These are phyloP conservation scores for Datnioides undecimradiatus DNA, from an alignment of 2,113 vertebrate species.

Conservation along the genomic window DNA sequence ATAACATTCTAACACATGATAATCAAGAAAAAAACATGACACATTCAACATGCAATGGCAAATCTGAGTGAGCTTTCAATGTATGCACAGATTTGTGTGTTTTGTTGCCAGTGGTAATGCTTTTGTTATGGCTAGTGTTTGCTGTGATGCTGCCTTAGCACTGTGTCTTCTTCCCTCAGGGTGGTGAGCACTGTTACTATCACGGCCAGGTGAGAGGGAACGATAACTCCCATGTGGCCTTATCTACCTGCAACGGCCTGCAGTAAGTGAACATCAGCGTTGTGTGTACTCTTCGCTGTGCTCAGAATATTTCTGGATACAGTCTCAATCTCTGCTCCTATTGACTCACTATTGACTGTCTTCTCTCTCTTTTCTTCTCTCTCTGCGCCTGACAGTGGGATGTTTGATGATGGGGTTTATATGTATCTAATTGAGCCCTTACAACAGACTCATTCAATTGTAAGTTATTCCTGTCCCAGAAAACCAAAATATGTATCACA, in stretches of 20 bases:
- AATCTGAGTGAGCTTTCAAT: neutral
- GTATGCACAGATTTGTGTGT: neutral
- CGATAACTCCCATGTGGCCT: slow-evolving; percentile 88
- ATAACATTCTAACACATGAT: slow-evolving; percentile 15
- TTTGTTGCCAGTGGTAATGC: slow-evolving; percentile 1
- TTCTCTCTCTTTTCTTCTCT: slow-evolving; percentile 54
- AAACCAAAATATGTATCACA: slow-evolving; percentile 14
- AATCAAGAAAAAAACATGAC: slow-evolving; percentile 12
- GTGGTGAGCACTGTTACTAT: slow-evolving; percentile 98
- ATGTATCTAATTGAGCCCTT: slow-evolving; percentile 93
- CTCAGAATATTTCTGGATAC: slow-evolving; percentile 49
- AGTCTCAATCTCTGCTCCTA: slow-evolving; percentile 41
- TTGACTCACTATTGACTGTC: slow-evolving; percentile 64
- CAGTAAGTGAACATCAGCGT: slow-evolving; percentile 88
- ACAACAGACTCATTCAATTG: slow-evolving; percentile 88
- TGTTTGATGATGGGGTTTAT: slow-evolving; percentile 93
- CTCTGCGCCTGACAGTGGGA: slow-evolving; percentile 86
- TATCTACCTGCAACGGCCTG: slow-evolving; percentile 97
- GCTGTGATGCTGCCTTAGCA: slow-evolving; percentile 52
- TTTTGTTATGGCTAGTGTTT: neutral
- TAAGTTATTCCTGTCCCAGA: slow-evolving; percentile 82
- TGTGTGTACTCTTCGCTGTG: slow-evolving; percentile 25
- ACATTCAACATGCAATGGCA: neutral
- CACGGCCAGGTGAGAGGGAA: slow-evolving; percentile 92
- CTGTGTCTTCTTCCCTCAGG: slow-evolving; percentile 82